Base-by-base conservation (phyloP, 2,888 invertebrate species). In the Mantis religiosa region DNA sequence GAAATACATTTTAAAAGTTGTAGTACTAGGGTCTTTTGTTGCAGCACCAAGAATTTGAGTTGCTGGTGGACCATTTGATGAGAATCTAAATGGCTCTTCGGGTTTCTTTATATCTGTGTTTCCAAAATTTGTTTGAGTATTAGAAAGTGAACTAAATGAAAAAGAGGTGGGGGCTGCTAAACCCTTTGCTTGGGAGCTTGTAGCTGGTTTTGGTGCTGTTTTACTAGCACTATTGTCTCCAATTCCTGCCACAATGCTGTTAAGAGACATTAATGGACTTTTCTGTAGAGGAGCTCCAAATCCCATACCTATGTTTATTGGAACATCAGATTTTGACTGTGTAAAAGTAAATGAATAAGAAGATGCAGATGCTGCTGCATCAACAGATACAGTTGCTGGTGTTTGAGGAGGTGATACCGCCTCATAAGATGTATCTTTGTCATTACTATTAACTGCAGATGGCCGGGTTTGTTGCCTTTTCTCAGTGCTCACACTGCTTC, bases 231-330 rank as follows among this genome's bases (percentile, higher is more conserved):
- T n/a, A n/a, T n/a, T 87, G 27, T 89, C 83, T 25, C 89, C 86
- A 30, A 93, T 92, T 71, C 92, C 92, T 1, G 92, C 92, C 12
- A 93, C 92, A 9, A 93, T 92, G 85, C 91, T 92, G 85, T 92
- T 92, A n/a, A 93, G 90, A 0, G 92, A 93, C 41, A 92, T 92
- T 3, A 93, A 89, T 0, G 93, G 92, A 91, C 91, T 92, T 84
- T 92, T 92, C 89, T 81, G 91, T 89, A 34, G 54, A 83, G 8
- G 84, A 28, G 86, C 90, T 88, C 7, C 90, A 9, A 86, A 28
- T 9, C 41, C 27, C 34, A n/a, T 3, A 34, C 15, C 34, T 34
- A 27, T n/a, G 82, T 41, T 82, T 82, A 41, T 28, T n/a, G 34
- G 34, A 27, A 28, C 7, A 25, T 30, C 47, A 71, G 25, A 7